Percentiles rank a stretch among this genome's conserved stretches.
Conservation (phyloP, 2,113 vertebrate species). For the Megaceryle torquata region DNA sequence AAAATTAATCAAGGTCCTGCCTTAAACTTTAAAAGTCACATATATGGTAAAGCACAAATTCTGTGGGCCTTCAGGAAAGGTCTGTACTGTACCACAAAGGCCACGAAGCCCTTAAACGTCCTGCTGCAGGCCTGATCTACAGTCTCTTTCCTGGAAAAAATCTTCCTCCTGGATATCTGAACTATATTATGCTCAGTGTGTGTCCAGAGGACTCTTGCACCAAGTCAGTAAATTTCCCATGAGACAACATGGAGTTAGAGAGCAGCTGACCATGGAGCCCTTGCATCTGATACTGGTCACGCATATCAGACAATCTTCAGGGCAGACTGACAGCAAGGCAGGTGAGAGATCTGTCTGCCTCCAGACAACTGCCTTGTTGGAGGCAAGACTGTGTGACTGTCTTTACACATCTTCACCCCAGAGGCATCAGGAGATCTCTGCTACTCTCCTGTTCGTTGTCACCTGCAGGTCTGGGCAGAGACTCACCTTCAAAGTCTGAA, state of each 20-base stretch:
- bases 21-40: neutral
- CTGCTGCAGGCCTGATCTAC: rapidly evolving
- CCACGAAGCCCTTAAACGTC: neutral
- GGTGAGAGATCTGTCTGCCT: neutral
- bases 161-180: rapidly evolving
- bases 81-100: neutral
- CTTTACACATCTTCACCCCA: neutral
- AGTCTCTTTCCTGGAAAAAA: neutral
- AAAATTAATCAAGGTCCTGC: neutral
- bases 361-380: neutral
- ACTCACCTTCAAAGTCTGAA: neutral
- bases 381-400: neutral
- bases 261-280: neutral
- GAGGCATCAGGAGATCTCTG: neutral
- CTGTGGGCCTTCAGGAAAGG: neutral
- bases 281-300: rapidly evolving
- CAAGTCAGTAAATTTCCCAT: neutral
- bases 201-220: neutral
- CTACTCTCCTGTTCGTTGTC: neutral
- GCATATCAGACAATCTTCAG: rapidly evolving
- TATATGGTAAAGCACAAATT: neutral
- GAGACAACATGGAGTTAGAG: neutral
- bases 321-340: neutral
- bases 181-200: neutral
- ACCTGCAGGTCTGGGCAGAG: neutral